Base-by-base conservation (phyloP, 2,888 invertebrate genomes). In the Clanis bilineata region DNA sequence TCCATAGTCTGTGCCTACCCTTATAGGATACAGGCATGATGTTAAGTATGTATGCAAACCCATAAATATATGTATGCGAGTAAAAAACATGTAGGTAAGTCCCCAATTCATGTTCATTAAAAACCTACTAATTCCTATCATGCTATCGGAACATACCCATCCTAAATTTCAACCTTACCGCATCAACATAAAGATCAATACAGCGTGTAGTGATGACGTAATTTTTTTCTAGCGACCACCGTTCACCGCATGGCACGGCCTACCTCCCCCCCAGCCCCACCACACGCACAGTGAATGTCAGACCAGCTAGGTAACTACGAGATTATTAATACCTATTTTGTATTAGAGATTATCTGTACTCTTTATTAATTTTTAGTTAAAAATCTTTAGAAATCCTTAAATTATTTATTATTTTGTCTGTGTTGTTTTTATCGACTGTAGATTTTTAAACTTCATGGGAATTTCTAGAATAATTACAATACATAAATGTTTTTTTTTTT, bases 141-240 rank as follows among this genome's bases (percentile, higher is more conserved):
- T 32, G n/a, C n/a, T n/a, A n/a, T n/a, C n/a, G n/a, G n/a, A 15
- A 51, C 47, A 15, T 1, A 51, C 18, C 12, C 6, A 22, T n/a
- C n/a, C 18, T 7, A 38, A 60, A 21, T 28, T 18, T 38, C n/a
- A 25, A 38, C 61, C 21, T 36, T 61, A 61, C 18, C 4, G 0
- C 36, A 36, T 18, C 4, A 32, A 3, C 0, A 38, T 57, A 61
- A 38, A 54, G 57, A 44, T 43, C 9, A 54, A 54, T 54, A 25
- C 44, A 23, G 54, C 43, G 7, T 58, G 54, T 23, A 39, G 10
- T 51, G 58, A 63, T 68, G 62, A 59, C 63, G 65, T 66, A 67
- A 67, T 62, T 72, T 74, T 71, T 69, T 74, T 69, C 64, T 60
- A 66, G 62, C 68, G 64, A 69, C 71, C 60, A 59, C 76, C 64